Evolutionary conservation across 1,140 invertebrate genomes (phyloP).

Genomic region (Tetramorium alpestre): DNA sequence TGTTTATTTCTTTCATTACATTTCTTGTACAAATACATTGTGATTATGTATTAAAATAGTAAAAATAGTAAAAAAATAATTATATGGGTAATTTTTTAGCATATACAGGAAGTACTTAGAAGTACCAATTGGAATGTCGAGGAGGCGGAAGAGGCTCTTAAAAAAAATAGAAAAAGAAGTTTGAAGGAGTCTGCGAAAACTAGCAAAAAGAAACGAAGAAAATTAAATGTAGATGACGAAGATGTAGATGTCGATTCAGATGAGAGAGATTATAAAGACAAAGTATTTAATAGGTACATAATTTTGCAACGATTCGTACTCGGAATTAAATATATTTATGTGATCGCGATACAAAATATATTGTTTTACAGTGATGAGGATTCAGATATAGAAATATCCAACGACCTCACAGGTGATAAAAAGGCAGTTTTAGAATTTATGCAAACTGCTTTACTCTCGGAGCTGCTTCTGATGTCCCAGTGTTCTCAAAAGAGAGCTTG

Average conservation of each 20-base stretch:
- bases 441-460: slow-evolving; percentile 88
- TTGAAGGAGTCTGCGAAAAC: slow-evolving; percentile 62
- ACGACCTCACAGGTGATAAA: slow-evolving; percentile 89
- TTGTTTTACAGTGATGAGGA: slow-evolving; percentile 88
- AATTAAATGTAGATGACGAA: slow-evolving; percentile 77
- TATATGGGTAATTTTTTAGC: slow-evolving; percentile 55
- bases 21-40: neutral
- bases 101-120: slow-evolving; percentile 74
- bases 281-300: slow-evolving; percentile 82
- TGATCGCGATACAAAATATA: neutral
- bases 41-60: neutral
- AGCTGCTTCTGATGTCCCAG: slow-evolving; percentile 89
- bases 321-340: too few species aligned
- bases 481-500: slow-evolving; percentile 92
- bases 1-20: neutral
- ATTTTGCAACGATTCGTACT: slow-evolving; percentile 13
- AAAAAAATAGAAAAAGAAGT: slow-evolving; percentile 67
- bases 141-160: slow-evolving; percentile 69
- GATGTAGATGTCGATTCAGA: slow-evolving; percentile 82
- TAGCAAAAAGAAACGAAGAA: slow-evolving; percentile 77
- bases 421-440: slow-evolving; percentile 92
- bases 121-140: slow-evolving; percentile 80
- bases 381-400: slow-evolving; percentile 90
- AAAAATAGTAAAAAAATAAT: neutral
- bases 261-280: slow-evolving; percentile 79